Base-by-base conservation (phyloP, 2,113 vertebrate genomes). In the Alectura lathami region DNA sequence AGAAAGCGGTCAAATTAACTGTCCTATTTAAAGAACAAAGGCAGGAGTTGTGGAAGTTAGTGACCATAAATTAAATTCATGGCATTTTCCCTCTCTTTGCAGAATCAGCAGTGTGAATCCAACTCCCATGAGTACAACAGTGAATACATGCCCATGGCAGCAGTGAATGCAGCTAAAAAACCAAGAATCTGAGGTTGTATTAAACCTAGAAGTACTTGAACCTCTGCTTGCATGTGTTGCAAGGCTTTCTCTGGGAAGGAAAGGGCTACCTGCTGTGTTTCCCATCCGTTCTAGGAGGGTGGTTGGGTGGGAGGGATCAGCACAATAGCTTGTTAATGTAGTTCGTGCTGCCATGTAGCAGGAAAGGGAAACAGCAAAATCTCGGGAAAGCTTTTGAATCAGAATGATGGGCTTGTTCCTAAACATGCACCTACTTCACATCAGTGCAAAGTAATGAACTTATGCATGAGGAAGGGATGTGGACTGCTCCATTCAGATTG, bases 131-230 rank as follows among this genome's bases (percentile, higher is more conserved):
- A 98, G 45, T 96, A 95, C 70, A 98, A 98, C 24, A 98, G 97
- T 62, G 98, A 98, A 96, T 98, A 98, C 54, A 98, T 98, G 98
- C 96, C 97, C 77, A 98, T 98, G 98, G 98, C 98, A 40, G 97
- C 98, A n/a, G 97, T 98, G 89, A 98, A 96, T 3, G 94, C 96
- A 73, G 92, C 96, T 70, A 98, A 97, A 82, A 97, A 93, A 17
- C 6, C 96, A 15, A 89, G 85, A 91, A 72, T 91, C 29, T 85
- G 93, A 98, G 97, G 97, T 98, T 83, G 32, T 59, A 23, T 22
- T 63, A 64, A 57, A 29, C 7, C 29, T 22, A 13, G 7, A 36
- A 78, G 15, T 75, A n/a, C 34, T 48, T 76, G 17, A 63, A 23
- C 26, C 26, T 84, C 18, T 83, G 26, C 57, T 62, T 74, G 13